A percentile compares a stretch with the other conserved stretches of the same genome.
Conservation (phyloP, 1,140 invertebrate species). For the Ericerus pela region DNA sequence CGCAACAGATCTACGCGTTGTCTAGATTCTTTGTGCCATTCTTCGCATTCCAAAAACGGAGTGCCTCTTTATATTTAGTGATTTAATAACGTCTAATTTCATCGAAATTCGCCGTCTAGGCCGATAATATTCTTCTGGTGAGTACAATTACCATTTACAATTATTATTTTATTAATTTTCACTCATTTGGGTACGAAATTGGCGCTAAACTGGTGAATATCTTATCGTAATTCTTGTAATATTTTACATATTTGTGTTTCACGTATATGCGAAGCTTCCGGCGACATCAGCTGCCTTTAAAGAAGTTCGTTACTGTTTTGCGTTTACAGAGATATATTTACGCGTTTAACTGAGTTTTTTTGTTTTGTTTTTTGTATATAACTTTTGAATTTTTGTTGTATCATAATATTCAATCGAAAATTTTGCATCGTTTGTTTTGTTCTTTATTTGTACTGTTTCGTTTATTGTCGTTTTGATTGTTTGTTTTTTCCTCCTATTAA, state of each 20-base stretch:
- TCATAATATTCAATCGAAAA: no score
- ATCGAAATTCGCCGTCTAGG: constrained; percentile 37
- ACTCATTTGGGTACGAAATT: constrained; percentile 23
- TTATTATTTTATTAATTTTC: constrained; percentile 20
- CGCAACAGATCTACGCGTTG: constrained; percentile 71
- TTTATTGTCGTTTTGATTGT: no score
- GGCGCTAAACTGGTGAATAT: constrained; percentile 50
- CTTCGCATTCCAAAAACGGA: constrained; percentile 80
- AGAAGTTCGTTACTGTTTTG: constrained; percentile 12
- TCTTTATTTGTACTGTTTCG: no score
- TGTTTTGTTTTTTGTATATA: no score
- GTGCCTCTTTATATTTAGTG: constrained; percentile 61
- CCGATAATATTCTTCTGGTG: constrained; percentile 39
- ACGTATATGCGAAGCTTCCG: constrained; percentile 9
- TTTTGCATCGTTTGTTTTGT: no score
- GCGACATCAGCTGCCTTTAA: constrained; percentile 10
- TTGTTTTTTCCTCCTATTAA: no score
- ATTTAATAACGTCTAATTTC: constrained; percentile 47
- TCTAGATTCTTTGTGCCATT: constrained; percentile 89
- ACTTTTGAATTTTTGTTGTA: no score
- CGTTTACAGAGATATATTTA: constrained; percentile 4
- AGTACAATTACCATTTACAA: constrained; percentile 24
- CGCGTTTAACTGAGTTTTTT: no score
- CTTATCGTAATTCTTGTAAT: constrained; percentile 56
- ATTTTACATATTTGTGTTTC: constrained; percentile 46